These are phyloP conservation scores for Neogale vison DNA, from an alignment of 2,113 vertebrate species.

Conservation along the genomic window DNA sequence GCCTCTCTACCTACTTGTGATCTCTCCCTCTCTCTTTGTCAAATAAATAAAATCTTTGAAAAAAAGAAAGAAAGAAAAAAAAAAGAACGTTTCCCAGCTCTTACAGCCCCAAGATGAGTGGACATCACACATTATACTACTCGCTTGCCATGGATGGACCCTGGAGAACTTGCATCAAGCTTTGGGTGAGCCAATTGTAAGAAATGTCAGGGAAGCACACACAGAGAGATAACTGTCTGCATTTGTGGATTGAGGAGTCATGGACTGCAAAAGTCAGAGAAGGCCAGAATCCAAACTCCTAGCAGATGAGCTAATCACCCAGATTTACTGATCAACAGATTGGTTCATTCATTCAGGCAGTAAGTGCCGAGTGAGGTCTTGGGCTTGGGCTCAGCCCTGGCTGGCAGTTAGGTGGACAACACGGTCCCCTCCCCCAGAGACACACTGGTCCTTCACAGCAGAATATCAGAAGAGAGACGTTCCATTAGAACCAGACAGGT, in stretches of 20 bases:
- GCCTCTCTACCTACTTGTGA: too few species aligned
- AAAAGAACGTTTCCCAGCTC: not conserved
- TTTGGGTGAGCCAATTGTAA: not conserved
- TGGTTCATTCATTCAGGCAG: not conserved
- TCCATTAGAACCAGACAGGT: not conserved
- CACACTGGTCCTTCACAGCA: not conserved
- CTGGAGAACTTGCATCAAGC: not conserved
- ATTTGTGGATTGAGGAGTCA: not conserved
- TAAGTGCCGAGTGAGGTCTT: not conserved
- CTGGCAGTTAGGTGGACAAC: not conserved
- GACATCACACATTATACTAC: not conserved
- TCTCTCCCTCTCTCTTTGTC: too few species aligned
- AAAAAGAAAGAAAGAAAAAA: too few species aligned
- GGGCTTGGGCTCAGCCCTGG: not conserved
- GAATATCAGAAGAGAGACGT: not conserved
- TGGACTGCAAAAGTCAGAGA: not conserved
- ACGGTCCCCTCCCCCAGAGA: not conserved
- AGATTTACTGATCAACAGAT: not conserved
- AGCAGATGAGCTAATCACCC: not conserved
- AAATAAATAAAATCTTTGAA: too few species aligned
- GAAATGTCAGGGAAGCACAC: not conserved
- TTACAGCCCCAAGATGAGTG: not conserved
- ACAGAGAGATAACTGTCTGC: not conserved
- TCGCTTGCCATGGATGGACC: not conserved
- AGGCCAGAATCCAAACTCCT: not conserved